Base-by-base conservation (phyloP, 2,797 vertebrate species). In the Xiphophorus birchmanni region DNA sequence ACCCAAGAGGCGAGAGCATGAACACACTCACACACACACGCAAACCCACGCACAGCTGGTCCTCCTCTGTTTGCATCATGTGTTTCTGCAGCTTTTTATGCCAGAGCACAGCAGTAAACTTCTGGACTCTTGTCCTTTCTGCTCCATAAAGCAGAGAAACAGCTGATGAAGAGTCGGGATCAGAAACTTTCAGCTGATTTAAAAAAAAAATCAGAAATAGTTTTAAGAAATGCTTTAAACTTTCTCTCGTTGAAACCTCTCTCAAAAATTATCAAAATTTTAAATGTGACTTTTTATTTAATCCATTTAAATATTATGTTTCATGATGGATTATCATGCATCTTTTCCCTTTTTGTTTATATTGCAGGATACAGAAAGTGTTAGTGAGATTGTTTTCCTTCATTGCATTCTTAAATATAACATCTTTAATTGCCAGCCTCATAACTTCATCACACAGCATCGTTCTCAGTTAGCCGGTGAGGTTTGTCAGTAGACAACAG, bases 1-100 rank as follows among this genome's bases (percentile, higher is more conserved):
- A 93, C 42, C 78, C 85, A 80, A 75, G 92, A 94, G 90, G 95
- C 94, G 82, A 89, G 91, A 26, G 21, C 26, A 29, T 2, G 40
- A 15, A 44, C 5, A n/a, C 37, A 23, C 37, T 6, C 63, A 26
- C 9, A n/a, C n/a, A 21, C 60, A 35, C 17, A 67, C 35, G 1
- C 35, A 23, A 11, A 67, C 63, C 8, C 63, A 67, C 35, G 4
- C 63, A 23, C 37, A 71, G 42, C 26, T 72, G 69, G 26, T 72
- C 42, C 5, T 13, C 1, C 42, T 7, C 5, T 44, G 40, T 11
- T 71, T 42, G 67, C 11, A 44, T 44, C 37, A 71, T 42, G 65
- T 26, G 18, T 69, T 69, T 42, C 35, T 69, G 67, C 12, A 23
- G 23, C 26, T 6, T 44, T 44, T 71, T 45, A 71, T 72, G 47